Conservation (phyloP, 37 sponge, comb jelly and placozoan species). For the Dysidea cf. avara region DNA sequence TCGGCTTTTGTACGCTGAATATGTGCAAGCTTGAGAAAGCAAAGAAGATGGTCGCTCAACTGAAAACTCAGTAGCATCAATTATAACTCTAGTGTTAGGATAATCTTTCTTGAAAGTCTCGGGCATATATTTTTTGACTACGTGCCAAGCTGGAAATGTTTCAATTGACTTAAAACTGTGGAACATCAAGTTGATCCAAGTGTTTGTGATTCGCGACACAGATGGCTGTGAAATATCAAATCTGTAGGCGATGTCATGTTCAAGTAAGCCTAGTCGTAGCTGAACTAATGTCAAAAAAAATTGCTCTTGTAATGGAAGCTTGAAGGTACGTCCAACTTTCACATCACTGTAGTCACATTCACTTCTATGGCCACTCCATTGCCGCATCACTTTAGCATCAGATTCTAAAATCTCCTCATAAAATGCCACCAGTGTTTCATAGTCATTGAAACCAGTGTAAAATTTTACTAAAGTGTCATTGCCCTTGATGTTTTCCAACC, state of each 20-base stretch:
- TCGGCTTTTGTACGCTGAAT: constrained; percentile 50
- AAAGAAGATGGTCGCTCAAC: constrained; percentile 43
- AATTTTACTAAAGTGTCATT: too few species aligned
- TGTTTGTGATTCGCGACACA: not conserved
- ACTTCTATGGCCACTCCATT: too few species aligned
- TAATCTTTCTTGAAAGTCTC: constrained; percentile 5
- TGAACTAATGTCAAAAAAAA: not conserved
- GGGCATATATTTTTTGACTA: constrained; percentile 6
- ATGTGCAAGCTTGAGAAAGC: too few species aligned
- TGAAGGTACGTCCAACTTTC: too few species aligned
- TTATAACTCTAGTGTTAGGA: constrained; percentile 11
- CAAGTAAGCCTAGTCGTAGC: too few species aligned
- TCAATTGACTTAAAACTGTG: not conserved
- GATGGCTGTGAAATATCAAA: constrained; percentile 12
- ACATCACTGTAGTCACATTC: too few species aligned
- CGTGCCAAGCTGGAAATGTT: not conserved
- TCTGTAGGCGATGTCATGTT: constrained; percentile 4
- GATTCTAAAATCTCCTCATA: too few species aligned
- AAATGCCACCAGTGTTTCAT: too few species aligned
- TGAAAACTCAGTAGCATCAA: constrained; percentile 51
- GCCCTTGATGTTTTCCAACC: too few species aligned
- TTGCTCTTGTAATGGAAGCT: too few species aligned
- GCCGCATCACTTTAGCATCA: too few species aligned
- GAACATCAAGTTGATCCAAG: constrained; percentile 8
- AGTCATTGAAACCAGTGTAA: too few species aligned